Evolutionary conservation across 2,113 vertebrate species (phyloP), one percentile per base, ranked within the genome.

Genomic region (Gorsachius goisagi): DNA sequence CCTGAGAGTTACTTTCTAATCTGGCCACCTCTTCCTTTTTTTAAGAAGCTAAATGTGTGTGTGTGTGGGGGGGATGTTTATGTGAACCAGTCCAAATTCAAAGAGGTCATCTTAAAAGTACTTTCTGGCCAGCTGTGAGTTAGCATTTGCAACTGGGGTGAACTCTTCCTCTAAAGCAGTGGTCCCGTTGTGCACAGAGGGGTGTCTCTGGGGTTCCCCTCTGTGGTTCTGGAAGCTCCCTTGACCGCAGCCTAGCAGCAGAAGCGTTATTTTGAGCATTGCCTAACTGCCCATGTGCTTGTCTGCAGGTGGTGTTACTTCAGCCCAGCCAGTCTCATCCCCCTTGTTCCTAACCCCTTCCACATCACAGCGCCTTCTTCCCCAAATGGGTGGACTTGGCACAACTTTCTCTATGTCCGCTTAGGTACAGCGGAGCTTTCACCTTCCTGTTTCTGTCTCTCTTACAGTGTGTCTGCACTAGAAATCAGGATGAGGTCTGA

Each of bases 381-480:
- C 11, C 63, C 1, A 1, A 11, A 11, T 33, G 11, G 32, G 37
- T 30, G 0, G 15, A 0, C 18, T 30, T 4, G 33, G 27, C 58
- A 17, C 16, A 37, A 2, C 24, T 24, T 37, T 5, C 20, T 11
- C 30, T 3, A 18, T 0, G 1, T 53, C 15, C 8, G 0, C 59
- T 14, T 4, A 0, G 37, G 5, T 15, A 6, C 7, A 18, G 49
- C 3, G 1, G 17, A 32, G 58, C 62, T 35, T 64, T 68, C 1
- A 0, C 3, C 11, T 59, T 60, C 26, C 11, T 4, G 0, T 28
- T 35, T 39, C 35, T 53, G 50, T 8, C 44, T 37, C 9, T 15
- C 13, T 1, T 0, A 6, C 55, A 20, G 18, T 1, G 1, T 0
- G 2, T 6, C 39, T 52, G 22, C 14, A 26, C 1, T 22, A 2